These are phyloP conservation scores for Melangyna quadrimaculata DNA, from an alignment of 2,888 invertebrate genomes.

Conservation along the genomic window DNA sequence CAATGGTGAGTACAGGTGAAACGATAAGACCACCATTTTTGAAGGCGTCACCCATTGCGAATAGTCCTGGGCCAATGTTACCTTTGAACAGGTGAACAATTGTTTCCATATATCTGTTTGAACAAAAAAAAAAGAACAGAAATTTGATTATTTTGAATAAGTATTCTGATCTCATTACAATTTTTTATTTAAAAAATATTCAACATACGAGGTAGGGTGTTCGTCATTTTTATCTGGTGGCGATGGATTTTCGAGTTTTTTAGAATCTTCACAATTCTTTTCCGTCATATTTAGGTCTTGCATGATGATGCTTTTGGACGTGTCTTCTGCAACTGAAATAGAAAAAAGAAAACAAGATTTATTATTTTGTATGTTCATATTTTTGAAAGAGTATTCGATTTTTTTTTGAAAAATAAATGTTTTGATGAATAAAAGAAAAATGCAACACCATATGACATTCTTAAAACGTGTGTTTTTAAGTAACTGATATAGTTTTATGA, in stretches of 20 bases:
- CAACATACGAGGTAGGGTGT: conserved; percentile 56
- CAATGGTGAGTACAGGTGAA: conserved; percentile 88
- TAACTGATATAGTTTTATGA: no score
- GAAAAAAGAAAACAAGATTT: not conserved
- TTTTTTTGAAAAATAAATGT: not conserved
- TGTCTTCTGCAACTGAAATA: not conserved
- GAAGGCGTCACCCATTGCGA: conserved; percentile 97
- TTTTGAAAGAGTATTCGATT: not conserved
- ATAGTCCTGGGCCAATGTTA: conserved; percentile 96
- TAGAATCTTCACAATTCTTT: conserved; percentile 5
- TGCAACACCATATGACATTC: no score
- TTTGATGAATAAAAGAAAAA: not conserved
- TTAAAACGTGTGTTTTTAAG: no score
- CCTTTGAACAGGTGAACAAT: conserved; percentile 96
- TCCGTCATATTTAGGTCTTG: conserved; percentile 25
- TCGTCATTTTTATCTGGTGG: conserved; percentile 25
- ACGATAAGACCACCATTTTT: conserved; percentile 94
- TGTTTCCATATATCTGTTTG: conserved; percentile 89
- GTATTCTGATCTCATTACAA: not conserved
- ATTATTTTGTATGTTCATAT: not conserved
- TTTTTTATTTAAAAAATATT: not conserved
- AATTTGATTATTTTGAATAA: not conserved
- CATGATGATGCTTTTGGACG: conserved; percentile 15
- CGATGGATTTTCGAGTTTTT: conserved; percentile 1
- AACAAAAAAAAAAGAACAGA: conserved; percentile 1